Evolutionary conservation across 1,140 invertebrate species (phyloP).

Genomic region (Drosophila insularis): DNA sequence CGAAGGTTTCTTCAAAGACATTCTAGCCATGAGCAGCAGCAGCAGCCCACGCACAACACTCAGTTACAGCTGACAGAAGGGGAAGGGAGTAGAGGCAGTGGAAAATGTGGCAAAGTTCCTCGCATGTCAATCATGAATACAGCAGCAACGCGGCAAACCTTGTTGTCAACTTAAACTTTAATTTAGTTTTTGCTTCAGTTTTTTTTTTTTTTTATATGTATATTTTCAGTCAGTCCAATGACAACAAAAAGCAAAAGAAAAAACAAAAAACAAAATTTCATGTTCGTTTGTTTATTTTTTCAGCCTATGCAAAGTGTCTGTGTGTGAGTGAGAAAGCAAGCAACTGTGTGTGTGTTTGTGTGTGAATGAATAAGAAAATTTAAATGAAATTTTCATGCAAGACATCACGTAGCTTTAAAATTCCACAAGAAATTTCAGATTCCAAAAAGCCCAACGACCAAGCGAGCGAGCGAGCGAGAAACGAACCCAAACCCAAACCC

Average conservation of each 20-base stretch:
- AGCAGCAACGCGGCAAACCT: neutral
- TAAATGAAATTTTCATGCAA: slow-evolving; percentile 28
- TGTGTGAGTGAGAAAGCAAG: neutral
- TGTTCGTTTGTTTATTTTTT: slow-evolving; percentile 29
- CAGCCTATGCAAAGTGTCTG: slow-evolving; percentile 9
- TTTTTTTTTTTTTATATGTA: slow-evolving; percentile 19
- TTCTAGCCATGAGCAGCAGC: neutral
- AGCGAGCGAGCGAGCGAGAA: neutral
- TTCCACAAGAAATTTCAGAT: slow-evolving; percentile 17
- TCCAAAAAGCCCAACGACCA: slow-evolving; percentile 11
- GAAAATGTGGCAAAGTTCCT: slow-evolving; percentile 1
- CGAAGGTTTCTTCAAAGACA: slow-evolving; percentile 17
- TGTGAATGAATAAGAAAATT: slow-evolving; percentile 2
- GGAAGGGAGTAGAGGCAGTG: too few species aligned
- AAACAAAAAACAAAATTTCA: slow-evolving; percentile 29
- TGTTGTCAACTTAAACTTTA: slow-evolving; percentile 3
- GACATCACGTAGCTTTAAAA: slow-evolving; percentile 24
- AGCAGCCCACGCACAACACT: neutral
- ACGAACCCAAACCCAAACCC: neutral
- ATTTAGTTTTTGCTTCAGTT: neutral
- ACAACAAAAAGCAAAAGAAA: slow-evolving; percentile 1
- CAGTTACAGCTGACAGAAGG: too few species aligned
- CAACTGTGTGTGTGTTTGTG: neutral
- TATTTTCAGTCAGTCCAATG: neutral
- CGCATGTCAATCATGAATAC: slow-evolving; percentile 6